Evolutionary conservation across 2,888 invertebrate species (phyloP).

Genomic region (Pammene fasciana): DNA sequence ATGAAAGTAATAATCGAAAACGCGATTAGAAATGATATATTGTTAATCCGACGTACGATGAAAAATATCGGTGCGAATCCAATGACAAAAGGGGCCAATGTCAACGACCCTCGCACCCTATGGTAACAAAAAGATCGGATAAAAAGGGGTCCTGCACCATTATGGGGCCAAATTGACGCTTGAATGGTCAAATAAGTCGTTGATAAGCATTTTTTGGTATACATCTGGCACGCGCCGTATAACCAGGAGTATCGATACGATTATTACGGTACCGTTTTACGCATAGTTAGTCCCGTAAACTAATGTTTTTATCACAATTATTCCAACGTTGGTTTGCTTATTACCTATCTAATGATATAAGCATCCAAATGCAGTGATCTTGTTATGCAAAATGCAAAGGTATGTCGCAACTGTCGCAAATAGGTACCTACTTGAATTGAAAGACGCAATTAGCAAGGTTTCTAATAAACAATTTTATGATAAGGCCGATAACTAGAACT

Average conservation of each 20-base stretch:
- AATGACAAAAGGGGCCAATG: slow-evolving; percentile 74
- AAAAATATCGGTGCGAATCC: slow-evolving; percentile 75
- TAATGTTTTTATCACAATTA: not conserved
- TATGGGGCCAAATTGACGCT: slow-evolving; percentile 73
- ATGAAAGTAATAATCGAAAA: slow-evolving; percentile 54
- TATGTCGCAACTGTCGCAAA: no score
- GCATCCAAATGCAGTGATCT: no score
- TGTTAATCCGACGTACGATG: slow-evolving; percentile 71
- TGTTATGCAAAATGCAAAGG: no score
- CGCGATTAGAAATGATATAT: slow-evolving; percentile 70
- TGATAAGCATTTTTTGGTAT: slow-evolving; percentile 56
- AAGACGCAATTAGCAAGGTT: no score
- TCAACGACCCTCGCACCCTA: slow-evolving; percentile 78
- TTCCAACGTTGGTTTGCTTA: not conserved
- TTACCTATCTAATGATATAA: not conserved
- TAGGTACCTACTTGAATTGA: no score
- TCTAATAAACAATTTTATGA: no score
- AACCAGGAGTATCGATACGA: slow-evolving; percentile 32
- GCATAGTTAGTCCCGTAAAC: not conserved
- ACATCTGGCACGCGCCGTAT: slow-evolving; percentile 57
- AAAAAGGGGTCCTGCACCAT: slow-evolving; percentile 76
- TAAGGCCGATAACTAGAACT: no score
- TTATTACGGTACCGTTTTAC: not conserved
- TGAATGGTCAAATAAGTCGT: slow-evolving; percentile 67
- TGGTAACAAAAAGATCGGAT: slow-evolving; percentile 71